These are phyloP conservation scores for Cheilosia vernalis DNA, from an alignment of 2,888 invertebrate genomes.

Conservation along the genomic window DNA sequence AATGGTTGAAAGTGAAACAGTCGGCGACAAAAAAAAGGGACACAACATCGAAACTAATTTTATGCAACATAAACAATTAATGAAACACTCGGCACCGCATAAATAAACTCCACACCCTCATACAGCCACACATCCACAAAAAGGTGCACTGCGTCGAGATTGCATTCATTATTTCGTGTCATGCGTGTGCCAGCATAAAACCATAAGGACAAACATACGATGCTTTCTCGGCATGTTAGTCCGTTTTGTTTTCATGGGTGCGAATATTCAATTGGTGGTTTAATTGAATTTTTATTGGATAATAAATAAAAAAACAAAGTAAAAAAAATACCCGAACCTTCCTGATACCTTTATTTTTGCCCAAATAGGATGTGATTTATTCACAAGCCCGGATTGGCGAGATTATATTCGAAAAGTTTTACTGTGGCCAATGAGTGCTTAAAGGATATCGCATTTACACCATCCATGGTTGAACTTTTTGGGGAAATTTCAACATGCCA, in stretches of 20 bases:
- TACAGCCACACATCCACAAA: not conserved
- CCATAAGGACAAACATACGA: conserved; percentile 11
- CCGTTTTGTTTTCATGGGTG: conserved; percentile 1
- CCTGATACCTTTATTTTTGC: conserved; percentile 6
- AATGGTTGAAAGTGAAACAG: not conserved
- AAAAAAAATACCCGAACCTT: conserved; percentile 1
- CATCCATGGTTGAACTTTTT: conserved; percentile 25
- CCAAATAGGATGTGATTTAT: conserved; percentile 48
- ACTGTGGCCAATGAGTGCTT: conserved; percentile 17
- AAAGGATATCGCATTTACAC: conserved; percentile 42
- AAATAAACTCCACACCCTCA: conserved; percentile 10
- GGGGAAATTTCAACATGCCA: conserved; percentile 4
- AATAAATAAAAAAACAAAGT: conserved; percentile 15
- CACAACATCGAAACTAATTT: conserved; percentile 36
- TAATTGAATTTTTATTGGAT: conserved; percentile 62
- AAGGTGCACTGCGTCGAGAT: not conserved
- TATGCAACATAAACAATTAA: conserved; percentile 57
- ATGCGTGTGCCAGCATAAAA: conserved; percentile 20
- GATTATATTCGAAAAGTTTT: conserved; percentile 68
- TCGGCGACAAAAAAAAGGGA: not conserved
- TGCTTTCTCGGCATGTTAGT: conserved; percentile 20
- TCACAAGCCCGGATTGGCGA: conserved; percentile 35
- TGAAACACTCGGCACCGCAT: conserved; percentile 64
- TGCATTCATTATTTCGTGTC: not conserved
- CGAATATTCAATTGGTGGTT: conserved; percentile 9